phyloP scores from a whole-genome alignment of 2,888 invertebrate species.

The Lasioglossum malachurum region DNA sequence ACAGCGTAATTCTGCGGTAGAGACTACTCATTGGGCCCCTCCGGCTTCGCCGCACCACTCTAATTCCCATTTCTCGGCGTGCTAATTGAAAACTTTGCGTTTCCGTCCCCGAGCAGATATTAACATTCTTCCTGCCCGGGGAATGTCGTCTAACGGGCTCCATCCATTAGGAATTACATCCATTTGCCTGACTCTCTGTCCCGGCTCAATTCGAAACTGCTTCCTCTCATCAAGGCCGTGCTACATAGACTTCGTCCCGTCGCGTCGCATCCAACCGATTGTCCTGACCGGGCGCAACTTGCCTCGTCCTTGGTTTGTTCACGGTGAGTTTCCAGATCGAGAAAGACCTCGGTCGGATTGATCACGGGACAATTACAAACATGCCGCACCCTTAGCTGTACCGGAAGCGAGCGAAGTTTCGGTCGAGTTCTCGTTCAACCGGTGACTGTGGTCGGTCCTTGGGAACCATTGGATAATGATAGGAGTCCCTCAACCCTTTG shows the following conservation, averaged over 20 bases:
- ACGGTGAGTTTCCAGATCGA: not conserved
- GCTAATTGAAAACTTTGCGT: constrained; percentile 72
- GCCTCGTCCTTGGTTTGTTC: constrained; percentile 22
- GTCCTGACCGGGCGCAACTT: not conserved
- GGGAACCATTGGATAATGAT: not conserved
- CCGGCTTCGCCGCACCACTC: constrained; percentile 30
- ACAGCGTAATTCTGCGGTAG: not conserved
- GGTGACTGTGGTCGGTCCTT: not conserved
- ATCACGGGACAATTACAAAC: constrained; percentile 26
- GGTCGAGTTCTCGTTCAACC: not conserved
- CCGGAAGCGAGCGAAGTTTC: constrained; percentile 11
- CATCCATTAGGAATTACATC: constrained; percentile 72
- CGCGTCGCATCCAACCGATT: constrained; percentile 24
- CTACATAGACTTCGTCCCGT: not conserved
- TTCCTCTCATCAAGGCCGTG: constrained; percentile 37
- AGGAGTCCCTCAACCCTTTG: not conserved
- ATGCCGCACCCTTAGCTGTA: not conserved
- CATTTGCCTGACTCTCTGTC: constrained; percentile 53
- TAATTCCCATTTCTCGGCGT: constrained; percentile 64
- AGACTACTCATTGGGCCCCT: constrained; percentile 6
- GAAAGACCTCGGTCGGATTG: constrained; percentile 23
- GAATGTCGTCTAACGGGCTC: constrained; percentile 58
- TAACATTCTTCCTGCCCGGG: constrained; percentile 65
- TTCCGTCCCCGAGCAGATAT: constrained; percentile 64
- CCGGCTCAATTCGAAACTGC: constrained; percentile 29